phyloP scores from a whole-genome alignment of 1,140 invertebrate species.

The Anastrepha ludens region DNA sequence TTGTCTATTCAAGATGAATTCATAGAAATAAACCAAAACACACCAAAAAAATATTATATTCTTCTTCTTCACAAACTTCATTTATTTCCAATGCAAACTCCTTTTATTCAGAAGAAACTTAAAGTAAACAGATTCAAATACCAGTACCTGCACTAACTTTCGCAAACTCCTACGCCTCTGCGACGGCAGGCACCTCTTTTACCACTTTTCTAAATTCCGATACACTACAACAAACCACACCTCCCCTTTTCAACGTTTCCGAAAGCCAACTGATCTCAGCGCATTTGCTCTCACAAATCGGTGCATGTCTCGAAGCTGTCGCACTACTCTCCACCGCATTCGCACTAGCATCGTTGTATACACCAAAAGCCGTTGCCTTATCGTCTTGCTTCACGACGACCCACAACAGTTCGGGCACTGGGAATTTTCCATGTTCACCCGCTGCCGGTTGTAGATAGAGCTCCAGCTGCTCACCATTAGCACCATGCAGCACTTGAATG shows the following conservation, averaged over 20 bases:
- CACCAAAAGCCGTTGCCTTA: constrained; percentile 52
- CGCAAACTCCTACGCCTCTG: background rate
- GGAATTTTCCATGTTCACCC: constrained; percentile 41
- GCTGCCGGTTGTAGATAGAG: constrained; percentile 52
- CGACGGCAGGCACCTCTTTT: background rate
- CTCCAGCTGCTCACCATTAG: constrained; percentile 50
- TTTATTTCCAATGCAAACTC: no score
- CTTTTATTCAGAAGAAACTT: no score
- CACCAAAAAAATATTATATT: no score
- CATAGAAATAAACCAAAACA: no score
- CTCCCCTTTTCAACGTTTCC: background rate
- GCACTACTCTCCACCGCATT: background rate
- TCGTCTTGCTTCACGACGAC: constrained; percentile 52
- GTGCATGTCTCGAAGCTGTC: background rate
- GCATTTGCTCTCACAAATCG: constrained; percentile 54
- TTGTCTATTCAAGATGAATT: no score
- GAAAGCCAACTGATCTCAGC: constrained; percentile 34
- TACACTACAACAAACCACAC: constrained; percentile 5
- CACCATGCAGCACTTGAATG: background rate
- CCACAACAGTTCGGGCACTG: constrained; percentile 56
- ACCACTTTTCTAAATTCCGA: constrained; percentile 15
- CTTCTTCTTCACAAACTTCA: no score
- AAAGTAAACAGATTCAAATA: no score
- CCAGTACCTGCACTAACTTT: no score
- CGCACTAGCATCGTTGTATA: constrained; percentile 50